A percentile compares a stretch with the other conserved stretches of the same genome.
These are phyloP conservation scores for Drosophila teissieri DNA, from an alignment of 1,140 invertebrate species.

Conservation along the genomic window DNA sequence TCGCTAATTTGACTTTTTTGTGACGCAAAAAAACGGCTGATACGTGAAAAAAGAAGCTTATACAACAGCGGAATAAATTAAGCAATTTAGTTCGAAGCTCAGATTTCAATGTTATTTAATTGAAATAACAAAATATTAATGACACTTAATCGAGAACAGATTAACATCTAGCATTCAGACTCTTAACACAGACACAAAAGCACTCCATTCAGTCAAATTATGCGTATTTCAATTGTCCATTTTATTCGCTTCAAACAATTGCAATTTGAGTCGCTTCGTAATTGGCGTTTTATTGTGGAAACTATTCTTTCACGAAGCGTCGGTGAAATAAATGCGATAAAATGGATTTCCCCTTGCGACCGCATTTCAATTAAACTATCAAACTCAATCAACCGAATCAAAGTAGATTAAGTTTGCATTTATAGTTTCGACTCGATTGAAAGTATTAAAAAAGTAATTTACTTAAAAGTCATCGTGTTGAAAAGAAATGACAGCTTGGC, in stretches of 20 bases:
- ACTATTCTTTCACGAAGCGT: background rate
- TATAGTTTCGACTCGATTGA: constrained; percentile 2
- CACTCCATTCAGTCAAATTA: constrained; percentile 25
- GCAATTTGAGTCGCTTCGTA: constrained; percentile 9
- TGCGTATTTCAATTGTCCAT: constrained; percentile 46
- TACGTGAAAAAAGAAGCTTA: constrained; percentile 5
- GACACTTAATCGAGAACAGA: constrained; percentile 43
- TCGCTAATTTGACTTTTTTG: constrained; percentile 55
- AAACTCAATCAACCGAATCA: constrained; percentile 68
- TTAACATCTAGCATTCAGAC: constrained; percentile 42
- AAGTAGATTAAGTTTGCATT: constrained; percentile 58
- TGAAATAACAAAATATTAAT: constrained; percentile 61
- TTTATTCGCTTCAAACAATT: constrained; percentile 5
- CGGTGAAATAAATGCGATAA: constrained; percentile 27
- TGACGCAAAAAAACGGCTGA: constrained; percentile 18
- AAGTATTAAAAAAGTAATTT: constrained; percentile 24
- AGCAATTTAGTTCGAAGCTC: constrained; percentile 42
- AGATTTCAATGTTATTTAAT: constrained; percentile 54
- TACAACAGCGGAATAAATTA: constrained; percentile 57
- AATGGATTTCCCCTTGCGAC: constrained; percentile 43
- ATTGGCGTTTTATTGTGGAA: constrained; percentile 46
- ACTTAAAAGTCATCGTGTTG: background rate
- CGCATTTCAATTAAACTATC: constrained; percentile 70
- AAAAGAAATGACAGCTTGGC: background rate
- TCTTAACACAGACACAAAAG: constrained; percentile 9